Base-by-base conservation (phyloP, 2,797 vertebrate genomes). In the Pelobates cultripes region DNA sequence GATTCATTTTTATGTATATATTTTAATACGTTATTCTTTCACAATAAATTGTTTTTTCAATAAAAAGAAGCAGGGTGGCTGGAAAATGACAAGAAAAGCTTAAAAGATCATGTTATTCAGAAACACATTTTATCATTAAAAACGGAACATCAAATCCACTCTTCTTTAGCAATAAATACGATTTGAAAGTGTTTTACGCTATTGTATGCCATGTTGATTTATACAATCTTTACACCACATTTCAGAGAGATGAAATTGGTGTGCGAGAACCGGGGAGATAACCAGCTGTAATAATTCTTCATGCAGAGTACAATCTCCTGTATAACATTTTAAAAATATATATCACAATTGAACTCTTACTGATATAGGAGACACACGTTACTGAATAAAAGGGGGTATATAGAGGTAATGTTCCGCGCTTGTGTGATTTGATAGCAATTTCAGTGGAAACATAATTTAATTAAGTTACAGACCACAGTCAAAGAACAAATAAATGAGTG, bases 71-170 rank as follows among this genome's bases (percentile, higher is more conserved):
- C 44, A 17, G 69, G 8, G 44, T n/a, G 72, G 61, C 41, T 60
- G 1, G 40, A 41, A 15, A 17, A 44, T 28, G 10, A 68, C 45
- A 68, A 43, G 5, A 80, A 53, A 28, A 43, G 40, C 64, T 10
- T 14, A 80, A 67, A 61, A 43, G 53, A 70, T 75, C 14, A 57
- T 57, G 13, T 57, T 57, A 57, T 57, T 57, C 55, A 12, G 14
- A 12, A 43, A 57, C 64, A 80, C 60, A 73, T 67, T 67, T 43
- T 55, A 80, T 67, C 40, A 73, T 80, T 73, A 57, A 80, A 45
- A 66, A 73, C 8, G 42, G 70, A 73, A 57, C 45, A 40, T 68
- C 42, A 72, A 15, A 51, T 64, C 42, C n/a, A 14, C 43, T 7
- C 68, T 47, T 71, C n/a, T 70, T 64, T 43, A 60, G 12, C 44